A percentile compares a stretch with the other conserved stretches of the same genome.
Evolutionary conservation across 2,797 vertebrate genomes (phyloP).

Genomic region (Lepidocolaptes lacrymiger): DNA sequence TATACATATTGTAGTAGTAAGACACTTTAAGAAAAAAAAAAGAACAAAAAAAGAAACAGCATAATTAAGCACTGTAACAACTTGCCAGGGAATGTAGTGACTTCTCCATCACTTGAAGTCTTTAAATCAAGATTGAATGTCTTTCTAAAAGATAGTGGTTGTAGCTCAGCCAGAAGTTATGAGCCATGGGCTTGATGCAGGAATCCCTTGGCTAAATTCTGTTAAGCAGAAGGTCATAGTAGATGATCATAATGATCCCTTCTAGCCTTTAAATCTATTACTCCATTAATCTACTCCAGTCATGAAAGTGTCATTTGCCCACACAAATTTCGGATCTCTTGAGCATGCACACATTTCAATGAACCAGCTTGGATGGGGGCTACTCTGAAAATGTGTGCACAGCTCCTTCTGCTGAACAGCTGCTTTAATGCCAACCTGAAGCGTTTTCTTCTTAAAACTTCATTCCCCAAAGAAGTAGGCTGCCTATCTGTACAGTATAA

Average conservation of each 20-base stretch:
- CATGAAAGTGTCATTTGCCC: conserved; percentile 54
- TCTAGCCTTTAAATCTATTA: conserved; percentile 52
- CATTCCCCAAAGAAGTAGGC: neutral
- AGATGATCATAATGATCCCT: conserved; percentile 60
- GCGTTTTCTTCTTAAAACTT: neutral
- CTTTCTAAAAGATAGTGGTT: conserved; percentile 17
- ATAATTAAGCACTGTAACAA: conserved; percentile 5
- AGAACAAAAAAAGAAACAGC: neutral
- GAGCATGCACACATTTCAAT: neutral
- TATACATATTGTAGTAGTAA: neutral
- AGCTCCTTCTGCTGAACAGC: conserved; percentile 57
- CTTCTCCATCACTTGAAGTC: conserved; percentile 39
- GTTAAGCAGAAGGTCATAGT: conserved; percentile 59
- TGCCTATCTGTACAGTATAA: neutral
- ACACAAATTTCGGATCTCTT: neutral
- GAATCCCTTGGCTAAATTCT: conserved; percentile 62
- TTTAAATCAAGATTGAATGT: conserved; percentile 50
- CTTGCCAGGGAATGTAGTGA: neutral
- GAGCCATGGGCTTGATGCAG: neutral
- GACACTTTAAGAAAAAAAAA: neutral
- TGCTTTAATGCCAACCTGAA: conserved; percentile 29
- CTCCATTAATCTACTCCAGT: conserved; percentile 37
- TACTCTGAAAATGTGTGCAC: neutral
- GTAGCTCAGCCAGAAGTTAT: conserved; percentile 46
- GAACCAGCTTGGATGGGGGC: neutral